Conservation (phyloP, 2,888 invertebrate species). For the Troilus luridus region DNA sequence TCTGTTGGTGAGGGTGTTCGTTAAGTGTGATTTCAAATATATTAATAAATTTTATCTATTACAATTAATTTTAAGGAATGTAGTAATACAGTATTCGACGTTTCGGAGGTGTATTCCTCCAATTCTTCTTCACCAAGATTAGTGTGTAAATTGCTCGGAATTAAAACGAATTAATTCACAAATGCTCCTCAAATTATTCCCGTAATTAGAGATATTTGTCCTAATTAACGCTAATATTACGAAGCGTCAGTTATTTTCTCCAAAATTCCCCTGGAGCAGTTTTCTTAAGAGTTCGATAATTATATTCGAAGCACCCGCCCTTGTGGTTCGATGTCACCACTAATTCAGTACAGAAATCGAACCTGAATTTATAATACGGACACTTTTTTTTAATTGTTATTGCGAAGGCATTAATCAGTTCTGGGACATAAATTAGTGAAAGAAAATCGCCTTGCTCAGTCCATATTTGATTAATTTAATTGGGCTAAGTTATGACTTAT, state of each 20-base stretch:
- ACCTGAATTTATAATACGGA: background rate
- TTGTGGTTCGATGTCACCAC: background rate
- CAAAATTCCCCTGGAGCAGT: background rate
- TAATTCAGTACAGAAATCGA: background rate
- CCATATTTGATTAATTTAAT: slow-evolving; percentile 17
- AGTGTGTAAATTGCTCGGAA: background rate
- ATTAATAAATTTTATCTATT: no score
- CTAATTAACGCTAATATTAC: background rate
- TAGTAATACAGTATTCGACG: no score
- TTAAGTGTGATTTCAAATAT: no score
- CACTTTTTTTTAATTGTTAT: background rate
- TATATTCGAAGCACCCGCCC: background rate
- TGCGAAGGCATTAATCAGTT: background rate
- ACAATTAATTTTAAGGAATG: no score
- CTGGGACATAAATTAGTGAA: background rate
- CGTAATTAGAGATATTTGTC: background rate
- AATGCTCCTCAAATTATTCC: background rate
- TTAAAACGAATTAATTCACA: background rate
- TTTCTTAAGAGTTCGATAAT: background rate
- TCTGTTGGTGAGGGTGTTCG: no score
- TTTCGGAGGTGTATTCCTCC: background rate
- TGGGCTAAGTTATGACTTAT: background rate
- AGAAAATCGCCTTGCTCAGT: background rate
- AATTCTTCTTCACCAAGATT: background rate
- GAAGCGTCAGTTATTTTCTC: background rate